Conservation (phyloP, 2,888 invertebrate genomes). For the Pristionchus exspectatus region DNA sequence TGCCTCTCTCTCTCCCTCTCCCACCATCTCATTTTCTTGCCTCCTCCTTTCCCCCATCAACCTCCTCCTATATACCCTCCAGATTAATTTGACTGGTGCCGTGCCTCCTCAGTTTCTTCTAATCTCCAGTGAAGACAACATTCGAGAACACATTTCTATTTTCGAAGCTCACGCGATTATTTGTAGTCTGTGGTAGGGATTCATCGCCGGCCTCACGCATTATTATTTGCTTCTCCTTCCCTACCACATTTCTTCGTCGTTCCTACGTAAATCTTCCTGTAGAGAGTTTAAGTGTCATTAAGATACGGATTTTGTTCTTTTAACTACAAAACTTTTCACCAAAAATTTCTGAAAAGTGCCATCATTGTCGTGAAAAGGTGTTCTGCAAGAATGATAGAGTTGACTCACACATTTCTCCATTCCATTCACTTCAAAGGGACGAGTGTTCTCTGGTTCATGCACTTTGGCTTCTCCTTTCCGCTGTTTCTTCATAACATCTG, state of each 20-base stretch:
- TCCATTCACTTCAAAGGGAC: neutral
- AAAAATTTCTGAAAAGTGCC: neutral
- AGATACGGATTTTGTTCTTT: neutral
- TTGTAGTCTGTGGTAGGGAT: neutral
- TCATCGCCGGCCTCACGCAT: neutral
- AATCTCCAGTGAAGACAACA: neutral
- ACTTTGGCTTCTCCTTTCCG: neutral
- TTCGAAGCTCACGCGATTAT: neutral
- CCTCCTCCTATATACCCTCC: constrained; percentile 14
- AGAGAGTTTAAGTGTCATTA: neutral
- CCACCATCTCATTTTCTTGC: constrained; percentile 13
- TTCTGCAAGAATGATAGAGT: neutral
- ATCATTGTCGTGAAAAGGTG: neutral
- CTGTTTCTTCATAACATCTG: neutral
- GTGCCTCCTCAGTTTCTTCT: constrained; percentile 20
- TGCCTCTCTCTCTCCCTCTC: neutral
- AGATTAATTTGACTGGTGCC: constrained; percentile 23
- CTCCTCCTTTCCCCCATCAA: neutral
- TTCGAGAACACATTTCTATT: constrained; percentile 20
- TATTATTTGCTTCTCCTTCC: neutral
- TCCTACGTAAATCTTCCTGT: neutral
- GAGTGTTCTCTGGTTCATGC: neutral
- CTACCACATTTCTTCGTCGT: neutral
- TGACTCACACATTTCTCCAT: neutral
- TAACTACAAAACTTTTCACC: neutral